Conservation (phyloP, 2,113 vertebrate genomes). For the Lepisosteus osseus region DNA sequence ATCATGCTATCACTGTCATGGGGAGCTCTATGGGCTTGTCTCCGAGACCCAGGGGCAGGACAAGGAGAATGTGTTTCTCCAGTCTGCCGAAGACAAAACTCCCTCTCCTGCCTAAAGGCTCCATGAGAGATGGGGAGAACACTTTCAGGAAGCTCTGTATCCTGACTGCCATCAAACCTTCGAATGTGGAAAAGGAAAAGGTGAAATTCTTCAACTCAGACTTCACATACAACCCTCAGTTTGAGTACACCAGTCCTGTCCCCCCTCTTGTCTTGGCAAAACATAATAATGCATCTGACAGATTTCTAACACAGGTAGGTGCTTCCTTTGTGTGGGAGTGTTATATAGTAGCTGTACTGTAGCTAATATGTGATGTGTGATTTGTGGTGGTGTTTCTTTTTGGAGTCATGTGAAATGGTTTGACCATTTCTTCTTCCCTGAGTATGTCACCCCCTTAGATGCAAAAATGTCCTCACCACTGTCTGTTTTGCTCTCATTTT, state of each 20-base stretch:
- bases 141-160: constrained; percentile 75
- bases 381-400: too few relatives aligned
- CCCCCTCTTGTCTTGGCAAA: constrained; percentile 70
- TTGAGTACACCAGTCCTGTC: constrained; percentile 81
- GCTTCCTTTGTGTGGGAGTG: not conserved
- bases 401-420: not conserved
- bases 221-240: constrained; percentile 86
- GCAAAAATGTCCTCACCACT: too few relatives aligned
- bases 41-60: constrained; percentile 44
- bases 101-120: constrained; percentile 48
- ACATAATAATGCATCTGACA: constrained; percentile 76
- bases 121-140: constrained; percentile 54
- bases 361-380: too few relatives aligned
- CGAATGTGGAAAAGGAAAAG: constrained; percentile 86
- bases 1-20: constrained; percentile 46
- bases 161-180: constrained; percentile 86
- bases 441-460: too few relatives aligned
- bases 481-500: too few relatives aligned
- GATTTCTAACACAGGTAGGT: constrained; percentile 79
- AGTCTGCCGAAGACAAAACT: constrained; percentile 52
- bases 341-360: not conserved
- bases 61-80: constrained; percentile 36
- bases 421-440: too few relatives aligned
- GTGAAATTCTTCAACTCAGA: constrained; percentile 80
- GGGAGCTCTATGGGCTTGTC: constrained; percentile 54